A percentile compares a stretch with the other conserved stretches of the same genome.
Conservation (phyloP, 2,113 vertebrate genomes). For the Tetrao urogallus region DNA sequence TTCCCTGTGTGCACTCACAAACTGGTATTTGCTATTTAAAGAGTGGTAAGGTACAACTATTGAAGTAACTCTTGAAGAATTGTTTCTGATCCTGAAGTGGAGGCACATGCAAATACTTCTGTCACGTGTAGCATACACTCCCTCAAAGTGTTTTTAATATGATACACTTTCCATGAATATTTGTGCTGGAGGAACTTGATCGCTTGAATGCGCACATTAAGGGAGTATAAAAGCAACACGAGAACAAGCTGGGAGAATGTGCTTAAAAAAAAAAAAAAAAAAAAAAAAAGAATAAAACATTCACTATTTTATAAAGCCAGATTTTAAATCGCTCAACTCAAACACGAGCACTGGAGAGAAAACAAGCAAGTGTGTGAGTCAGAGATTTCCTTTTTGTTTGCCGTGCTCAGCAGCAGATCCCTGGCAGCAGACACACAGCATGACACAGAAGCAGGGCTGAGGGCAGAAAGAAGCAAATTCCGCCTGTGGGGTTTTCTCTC, state of each 20-base stretch:
- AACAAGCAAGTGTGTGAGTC: not conserved
- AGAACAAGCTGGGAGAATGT: not conserved
- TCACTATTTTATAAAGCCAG: not conserved
- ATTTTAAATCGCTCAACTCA: not conserved
- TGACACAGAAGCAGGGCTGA: not conserved
- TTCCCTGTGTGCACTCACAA: not conserved
- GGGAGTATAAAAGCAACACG: rapidly evolving
- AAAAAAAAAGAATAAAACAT: not conserved
- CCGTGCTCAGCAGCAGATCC: rapidly evolving
- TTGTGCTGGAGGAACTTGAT: not conserved
- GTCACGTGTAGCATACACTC: not conserved
- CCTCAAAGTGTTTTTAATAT: not conserved
- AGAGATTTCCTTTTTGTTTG: not conserved
- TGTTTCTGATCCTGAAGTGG: not conserved
- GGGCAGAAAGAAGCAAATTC: rapidly evolving
- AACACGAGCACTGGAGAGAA: not conserved
- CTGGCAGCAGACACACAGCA: not conserved
- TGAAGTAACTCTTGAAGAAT: not conserved
- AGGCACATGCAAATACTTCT: not conserved
- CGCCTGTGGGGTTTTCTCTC: not conserved
- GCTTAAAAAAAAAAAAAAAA: not conserved
- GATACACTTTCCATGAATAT: not conserved
- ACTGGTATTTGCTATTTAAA: not conserved
- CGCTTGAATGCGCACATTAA: not conserved
- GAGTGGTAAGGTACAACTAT: not conserved